Evolutionary conservation across 1,140 invertebrate species (phyloP).

Genomic region (Oryzaephilus surinamensis): DNA sequence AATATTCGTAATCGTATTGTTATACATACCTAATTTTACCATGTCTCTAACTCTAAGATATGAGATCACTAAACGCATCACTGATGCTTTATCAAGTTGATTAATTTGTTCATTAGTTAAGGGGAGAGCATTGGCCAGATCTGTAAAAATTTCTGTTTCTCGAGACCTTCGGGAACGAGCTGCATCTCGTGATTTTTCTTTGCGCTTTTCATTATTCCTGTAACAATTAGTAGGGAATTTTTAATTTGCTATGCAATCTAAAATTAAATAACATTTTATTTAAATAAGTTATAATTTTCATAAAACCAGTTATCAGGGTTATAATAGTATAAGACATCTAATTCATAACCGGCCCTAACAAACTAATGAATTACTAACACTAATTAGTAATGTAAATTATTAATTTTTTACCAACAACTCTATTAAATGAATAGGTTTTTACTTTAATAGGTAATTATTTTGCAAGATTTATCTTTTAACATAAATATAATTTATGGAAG

Average conservation of each 20-base stretch:
- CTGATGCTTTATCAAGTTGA: slow-evolving; percentile 89
- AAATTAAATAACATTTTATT: not conserved
- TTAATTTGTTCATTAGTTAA: slow-evolving; percentile 63
- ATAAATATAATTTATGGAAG: too few relatives aligned
- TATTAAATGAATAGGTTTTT: too few relatives aligned
- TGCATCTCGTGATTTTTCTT: slow-evolving; percentile 92
- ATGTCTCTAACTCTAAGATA: slow-evolving; percentile 79
- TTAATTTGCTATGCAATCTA: not conserved
- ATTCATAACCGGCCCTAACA: too few relatives aligned
- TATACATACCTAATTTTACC: slow-evolving; percentile 60
- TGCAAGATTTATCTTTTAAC: too few relatives aligned
- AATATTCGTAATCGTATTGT: too few relatives aligned
- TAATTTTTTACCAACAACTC: too few relatives aligned
- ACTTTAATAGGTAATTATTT: too few relatives aligned
- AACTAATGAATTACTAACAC: too few relatives aligned
- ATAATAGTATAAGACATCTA: too few relatives aligned
- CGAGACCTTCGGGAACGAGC: slow-evolving; percentile 82
- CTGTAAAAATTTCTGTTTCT: slow-evolving; percentile 89
- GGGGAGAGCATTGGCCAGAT: slow-evolving; percentile 73
- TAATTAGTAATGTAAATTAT: too few relatives aligned
- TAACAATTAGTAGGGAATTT: slow-evolving; percentile 29
- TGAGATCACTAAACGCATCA: slow-evolving; percentile 88
- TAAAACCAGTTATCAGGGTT: too few relatives aligned
- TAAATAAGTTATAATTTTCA: too few relatives aligned
- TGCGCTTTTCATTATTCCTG: slow-evolving; percentile 91